Evolutionary conservation across 2,797 vertebrate species (phyloP).

Genomic region (Sparidentex hasta): DNA sequence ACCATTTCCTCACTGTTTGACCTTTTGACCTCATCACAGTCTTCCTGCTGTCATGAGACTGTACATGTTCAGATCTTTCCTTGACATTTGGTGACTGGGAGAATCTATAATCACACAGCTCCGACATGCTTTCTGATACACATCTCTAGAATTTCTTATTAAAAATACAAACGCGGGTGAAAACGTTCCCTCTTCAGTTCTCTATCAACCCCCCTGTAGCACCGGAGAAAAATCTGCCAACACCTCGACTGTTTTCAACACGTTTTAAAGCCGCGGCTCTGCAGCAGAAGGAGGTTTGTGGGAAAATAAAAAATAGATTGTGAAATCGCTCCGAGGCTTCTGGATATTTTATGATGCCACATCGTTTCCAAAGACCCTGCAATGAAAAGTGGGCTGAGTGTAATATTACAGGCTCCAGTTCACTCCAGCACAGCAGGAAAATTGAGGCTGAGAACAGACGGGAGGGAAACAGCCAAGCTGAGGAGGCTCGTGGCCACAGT

Average conservation of each 20-base stretch:
- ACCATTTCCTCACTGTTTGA: no score
- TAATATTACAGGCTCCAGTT: conserved; percentile 4
- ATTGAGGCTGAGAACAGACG: neutral
- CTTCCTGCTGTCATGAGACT: no score
- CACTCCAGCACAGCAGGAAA: neutral
- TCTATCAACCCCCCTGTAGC: neutral
- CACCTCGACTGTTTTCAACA: conserved; percentile 9
- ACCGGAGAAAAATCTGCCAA: neutral
- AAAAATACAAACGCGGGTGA: neutral
- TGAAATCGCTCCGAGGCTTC: conserved; percentile 11
- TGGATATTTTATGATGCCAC: conserved; percentile 35
- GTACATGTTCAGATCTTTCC: neutral
- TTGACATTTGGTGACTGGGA: neutral
- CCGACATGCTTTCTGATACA: neutral
- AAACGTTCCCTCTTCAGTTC: neutral
- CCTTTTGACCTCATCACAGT: no score
- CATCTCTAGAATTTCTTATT: neutral
- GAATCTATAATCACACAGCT: neutral
- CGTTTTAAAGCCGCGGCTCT: neutral
- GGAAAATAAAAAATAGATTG: conserved; percentile 19
- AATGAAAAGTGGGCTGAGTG: conserved; percentile 9
- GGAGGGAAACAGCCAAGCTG: neutral
- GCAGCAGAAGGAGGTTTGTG: conserved; percentile 19
- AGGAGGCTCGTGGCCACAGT: neutral
- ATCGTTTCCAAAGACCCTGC: neutral